Evolutionary conservation across 2,888 invertebrate species (phyloP).

Genomic region (Cactoblastis cactorum): DNA sequence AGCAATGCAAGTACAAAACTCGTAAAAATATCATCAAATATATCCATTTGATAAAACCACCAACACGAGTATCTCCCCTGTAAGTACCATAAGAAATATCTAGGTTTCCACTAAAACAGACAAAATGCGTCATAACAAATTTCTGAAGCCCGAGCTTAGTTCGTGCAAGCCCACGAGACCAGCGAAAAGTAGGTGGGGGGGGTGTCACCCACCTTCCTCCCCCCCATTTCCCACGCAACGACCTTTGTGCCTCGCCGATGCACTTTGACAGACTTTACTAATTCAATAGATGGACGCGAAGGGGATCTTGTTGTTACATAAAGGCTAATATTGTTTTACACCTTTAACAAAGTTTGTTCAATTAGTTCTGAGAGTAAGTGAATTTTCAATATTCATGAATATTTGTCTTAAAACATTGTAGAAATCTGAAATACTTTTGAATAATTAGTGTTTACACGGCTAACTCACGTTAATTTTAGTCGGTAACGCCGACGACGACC

Average conservation of each 20-base stretch:
- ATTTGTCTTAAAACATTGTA: no score
- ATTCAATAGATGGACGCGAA: conserved; percentile 75
- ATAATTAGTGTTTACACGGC: no score
- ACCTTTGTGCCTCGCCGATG: conserved; percentile 77
- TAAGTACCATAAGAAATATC: conserved; percentile 22
- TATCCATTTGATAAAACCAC: conserved; percentile 10
- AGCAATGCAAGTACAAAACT: background rate
- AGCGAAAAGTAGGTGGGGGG: conserved; percentile 27
- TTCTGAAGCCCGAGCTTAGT: conserved; percentile 68
- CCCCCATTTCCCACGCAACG: conserved; percentile 74
- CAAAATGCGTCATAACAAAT: conserved; percentile 77
- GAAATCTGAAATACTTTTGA: no score
- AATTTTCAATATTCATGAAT: no score
- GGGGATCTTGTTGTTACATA: conserved; percentile 53
- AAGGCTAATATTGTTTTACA: conserved; percentile 26
- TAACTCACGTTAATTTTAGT: no score
- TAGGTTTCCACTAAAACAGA: conserved; percentile 45
- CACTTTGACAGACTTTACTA: conserved; percentile 79
- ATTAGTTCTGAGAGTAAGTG: no score
- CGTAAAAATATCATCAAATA: conserved; percentile 11
- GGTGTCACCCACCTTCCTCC: conserved; percentile 29
- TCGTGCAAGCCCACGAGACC: conserved; percentile 61
- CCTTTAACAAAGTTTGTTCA: no score
- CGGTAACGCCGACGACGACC: no score
- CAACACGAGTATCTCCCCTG: conserved; percentile 15